Conservation (phyloP, 2,113 vertebrate genomes). For the Clarias macrocephalus region DNA sequence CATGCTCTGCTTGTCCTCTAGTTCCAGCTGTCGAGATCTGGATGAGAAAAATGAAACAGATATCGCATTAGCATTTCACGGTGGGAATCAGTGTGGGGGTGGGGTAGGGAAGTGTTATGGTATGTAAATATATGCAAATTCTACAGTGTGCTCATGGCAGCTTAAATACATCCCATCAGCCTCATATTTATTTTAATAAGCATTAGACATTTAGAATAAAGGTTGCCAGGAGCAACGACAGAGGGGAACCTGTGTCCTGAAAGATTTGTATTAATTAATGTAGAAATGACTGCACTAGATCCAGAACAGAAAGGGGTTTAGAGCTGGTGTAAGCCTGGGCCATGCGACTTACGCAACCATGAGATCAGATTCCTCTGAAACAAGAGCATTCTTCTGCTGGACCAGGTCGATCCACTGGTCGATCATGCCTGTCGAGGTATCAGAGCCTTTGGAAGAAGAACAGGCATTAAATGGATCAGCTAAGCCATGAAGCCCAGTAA, state of each 20-base stretch:
- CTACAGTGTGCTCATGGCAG: slow-evolving; percentile 3
- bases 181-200: slow-evolving; percentile 32
- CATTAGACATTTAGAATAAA: slow-evolving; percentile 35
- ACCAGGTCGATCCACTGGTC: slow-evolving; percentile 86
- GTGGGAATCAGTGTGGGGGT: background rate
- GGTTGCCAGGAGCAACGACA: slow-evolving; percentile 51
- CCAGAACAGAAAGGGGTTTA: background rate
- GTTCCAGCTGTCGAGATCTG: slow-evolving; percentile 85
- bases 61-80: background rate
- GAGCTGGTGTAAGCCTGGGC: background rate
- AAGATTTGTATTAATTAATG: slow-evolving; percentile 19
- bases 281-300: background rate
- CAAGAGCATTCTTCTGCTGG: slow-evolving; percentile 84
- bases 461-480: background rate
- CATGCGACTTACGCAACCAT: slow-evolving; percentile 85
- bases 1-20: slow-evolving; percentile 87
- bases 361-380: slow-evolving; percentile 90
- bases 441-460: slow-evolving; percentile 36
- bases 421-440: slow-evolving; percentile 70
- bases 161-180: slow-evolving; percentile 37
- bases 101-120: background rate
- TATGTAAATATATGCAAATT: slow-evolving; percentile 43
- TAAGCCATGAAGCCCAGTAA: background rate
- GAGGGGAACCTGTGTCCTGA: background rate
- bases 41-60: slow-evolving; percentile 17